A percentile compares a stretch with the other conserved stretches of the same genome.
phyloP scores from a whole-genome alignment of 2,888 invertebrate species.

The Isotomurus palustris region DNA sequence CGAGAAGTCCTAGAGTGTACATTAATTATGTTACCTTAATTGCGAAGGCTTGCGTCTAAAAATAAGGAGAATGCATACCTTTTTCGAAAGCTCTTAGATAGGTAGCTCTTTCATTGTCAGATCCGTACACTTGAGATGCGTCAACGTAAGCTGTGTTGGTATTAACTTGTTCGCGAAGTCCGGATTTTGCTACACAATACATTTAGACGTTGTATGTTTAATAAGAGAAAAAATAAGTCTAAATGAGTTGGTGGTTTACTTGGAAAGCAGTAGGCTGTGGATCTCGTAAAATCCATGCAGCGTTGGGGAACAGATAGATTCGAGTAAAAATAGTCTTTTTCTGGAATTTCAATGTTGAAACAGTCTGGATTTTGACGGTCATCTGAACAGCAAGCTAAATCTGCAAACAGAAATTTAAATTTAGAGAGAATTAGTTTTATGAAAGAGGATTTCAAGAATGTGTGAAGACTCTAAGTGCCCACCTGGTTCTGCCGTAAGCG shows the following conservation, averaged over 20 bases:
- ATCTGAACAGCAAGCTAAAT: slow-evolving; percentile 19
- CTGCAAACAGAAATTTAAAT: slow-evolving; percentile 13
- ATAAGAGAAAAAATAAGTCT: too few species aligned
- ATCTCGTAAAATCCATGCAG: slow-evolving; percentile 40
- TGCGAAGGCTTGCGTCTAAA: too few species aligned
- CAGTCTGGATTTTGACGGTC: slow-evolving; percentile 26
- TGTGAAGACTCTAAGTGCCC: too few species aligned
- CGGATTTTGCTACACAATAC: slow-evolving; percentile 8
- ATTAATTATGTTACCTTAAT: too few species aligned
- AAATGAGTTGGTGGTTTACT: too few species aligned
- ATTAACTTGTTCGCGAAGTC: slow-evolving; percentile 38
- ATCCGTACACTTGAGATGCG: slow-evolving; percentile 19
- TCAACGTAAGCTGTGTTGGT: slow-evolving; percentile 38
- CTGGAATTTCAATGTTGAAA: slow-evolving; percentile 29
- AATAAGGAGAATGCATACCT: background rate
- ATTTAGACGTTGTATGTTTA: too few species aligned
- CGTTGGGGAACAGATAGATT: slow-evolving; percentile 13
- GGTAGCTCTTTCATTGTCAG: background rate
- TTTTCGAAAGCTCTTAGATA: background rate
- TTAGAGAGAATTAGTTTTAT: background rate
- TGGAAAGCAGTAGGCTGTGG: slow-evolving; percentile 37
- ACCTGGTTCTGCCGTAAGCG: slow-evolving; percentile 18
- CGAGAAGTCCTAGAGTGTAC: too few species aligned
- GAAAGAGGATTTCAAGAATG: too few species aligned
- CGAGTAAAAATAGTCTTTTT: slow-evolving; percentile 31